These are phyloP conservation scores for Morelia viridis DNA, from an alignment of 2,797 vertebrate species.

Conservation along the genomic window DNA sequence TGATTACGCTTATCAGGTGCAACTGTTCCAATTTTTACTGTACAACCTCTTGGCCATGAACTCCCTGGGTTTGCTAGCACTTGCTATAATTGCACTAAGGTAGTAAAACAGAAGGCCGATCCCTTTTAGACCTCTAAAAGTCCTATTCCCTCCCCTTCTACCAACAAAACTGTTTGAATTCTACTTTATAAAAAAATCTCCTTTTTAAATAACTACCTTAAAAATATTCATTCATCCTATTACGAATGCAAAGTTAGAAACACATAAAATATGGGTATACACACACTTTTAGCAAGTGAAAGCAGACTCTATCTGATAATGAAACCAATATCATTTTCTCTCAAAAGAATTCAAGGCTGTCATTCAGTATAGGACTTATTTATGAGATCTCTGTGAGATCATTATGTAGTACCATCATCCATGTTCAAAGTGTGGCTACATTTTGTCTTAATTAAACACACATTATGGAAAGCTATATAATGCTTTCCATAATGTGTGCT, in stretches of 20 bases:
- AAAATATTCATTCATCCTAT: neutral
- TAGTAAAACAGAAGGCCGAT: neutral
- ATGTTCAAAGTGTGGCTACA: conserved; percentile 19
- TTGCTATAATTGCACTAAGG: neutral
- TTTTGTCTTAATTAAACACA: neutral
- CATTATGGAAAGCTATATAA: neutral
- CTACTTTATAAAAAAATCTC: neutral
- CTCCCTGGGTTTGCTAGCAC: neutral
- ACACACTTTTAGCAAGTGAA: neutral
- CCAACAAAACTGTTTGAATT: neutral
- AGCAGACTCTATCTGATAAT: neutral
- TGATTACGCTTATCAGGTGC: neutral
- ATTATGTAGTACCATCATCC: neutral
- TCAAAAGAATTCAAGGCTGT: neutral
- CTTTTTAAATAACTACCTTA: neutral
- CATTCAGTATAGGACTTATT: neutral
- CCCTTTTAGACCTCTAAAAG: neutral
- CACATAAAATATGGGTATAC: neutral
- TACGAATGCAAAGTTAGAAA: neutral
- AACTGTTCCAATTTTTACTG: neutral
- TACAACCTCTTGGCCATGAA: neutral
- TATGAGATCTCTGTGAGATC: neutral
- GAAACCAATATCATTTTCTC: neutral
- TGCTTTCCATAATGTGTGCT: conserved; percentile 1
- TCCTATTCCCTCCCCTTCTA: neutral